Evolutionary conservation across 2,888 invertebrate species (phyloP).

Genomic region (Eumerus sabulonum): DNA sequence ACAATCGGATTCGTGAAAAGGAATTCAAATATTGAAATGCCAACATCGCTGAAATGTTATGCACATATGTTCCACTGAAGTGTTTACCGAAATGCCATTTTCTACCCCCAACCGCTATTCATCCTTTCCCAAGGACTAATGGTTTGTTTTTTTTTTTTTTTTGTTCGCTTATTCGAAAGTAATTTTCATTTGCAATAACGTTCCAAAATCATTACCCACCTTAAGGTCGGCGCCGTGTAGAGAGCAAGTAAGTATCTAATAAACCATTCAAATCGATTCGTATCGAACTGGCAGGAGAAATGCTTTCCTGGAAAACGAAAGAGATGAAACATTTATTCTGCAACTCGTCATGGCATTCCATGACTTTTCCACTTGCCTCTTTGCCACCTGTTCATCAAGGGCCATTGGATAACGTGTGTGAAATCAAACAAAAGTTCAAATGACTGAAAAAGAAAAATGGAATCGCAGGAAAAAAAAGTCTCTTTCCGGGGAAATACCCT

Average conservation of each 20-base stretch:
- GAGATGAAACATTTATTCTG: conserved; percentile 54
- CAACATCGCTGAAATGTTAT: conserved; percentile 11
- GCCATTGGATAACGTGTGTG: conserved; percentile 14
- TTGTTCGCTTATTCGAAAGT: conserved; percentile 26
- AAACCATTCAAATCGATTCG: too few relatives aligned
- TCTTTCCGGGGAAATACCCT: conserved; percentile 9
- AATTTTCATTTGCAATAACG: conserved; percentile 53
- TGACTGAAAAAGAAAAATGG: background rate
- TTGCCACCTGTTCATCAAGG: too few relatives aligned
- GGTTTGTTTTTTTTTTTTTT: conserved; percentile 18
- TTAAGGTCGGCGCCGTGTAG: too few relatives aligned
- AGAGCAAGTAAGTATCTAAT: too few relatives aligned
- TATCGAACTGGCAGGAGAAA: too few relatives aligned
- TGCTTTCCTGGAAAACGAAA: conserved; percentile 11
- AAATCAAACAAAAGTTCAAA: conserved; percentile 54
- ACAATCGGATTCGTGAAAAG: too few relatives aligned
- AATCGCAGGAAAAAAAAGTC: conserved; percentile 1
- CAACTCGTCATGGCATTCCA: conserved; percentile 50
- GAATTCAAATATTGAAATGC: background rate
- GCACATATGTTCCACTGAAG: background rate
- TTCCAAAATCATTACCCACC: conserved; percentile 10
- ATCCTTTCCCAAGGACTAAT: conserved; percentile 7
- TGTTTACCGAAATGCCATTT: too few relatives aligned
- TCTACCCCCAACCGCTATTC: background rate
- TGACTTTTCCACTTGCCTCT: conserved; percentile 22